phyloP scores from a whole-genome alignment of 2,113 vertebrate species.

The Andinoacara biseriatus region DNA sequence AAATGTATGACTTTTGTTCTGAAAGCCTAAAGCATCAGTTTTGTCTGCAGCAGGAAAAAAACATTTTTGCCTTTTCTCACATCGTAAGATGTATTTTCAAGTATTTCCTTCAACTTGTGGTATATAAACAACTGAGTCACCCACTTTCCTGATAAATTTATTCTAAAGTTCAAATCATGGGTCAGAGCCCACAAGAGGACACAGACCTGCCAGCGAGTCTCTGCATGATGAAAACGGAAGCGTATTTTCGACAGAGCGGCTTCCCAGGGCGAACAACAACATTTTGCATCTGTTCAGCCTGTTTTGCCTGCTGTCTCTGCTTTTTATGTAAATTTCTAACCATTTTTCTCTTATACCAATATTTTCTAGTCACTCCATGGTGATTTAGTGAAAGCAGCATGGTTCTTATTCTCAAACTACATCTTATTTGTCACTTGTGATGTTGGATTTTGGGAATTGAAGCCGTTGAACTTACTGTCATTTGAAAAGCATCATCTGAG shows the following conservation, averaged over 20 bases:
- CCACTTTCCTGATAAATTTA: constrained; percentile 13
- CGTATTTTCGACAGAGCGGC: background rate
- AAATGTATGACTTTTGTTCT: background rate
- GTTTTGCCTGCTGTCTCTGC: background rate
- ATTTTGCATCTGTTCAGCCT: background rate
- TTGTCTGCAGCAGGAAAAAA: background rate
- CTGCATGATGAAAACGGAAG: background rate
- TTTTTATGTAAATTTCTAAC: background rate
- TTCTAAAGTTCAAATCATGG: background rate
- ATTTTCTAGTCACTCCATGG: background rate
- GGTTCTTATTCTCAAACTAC: background rate
- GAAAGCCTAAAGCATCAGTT: background rate
- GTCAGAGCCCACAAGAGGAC: constrained; percentile 4
- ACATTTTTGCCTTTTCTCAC: background rate
- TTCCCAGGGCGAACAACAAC: background rate
- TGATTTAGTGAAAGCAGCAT: background rate
- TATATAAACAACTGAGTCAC: constrained; percentile 1
- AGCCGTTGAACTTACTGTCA: background rate
- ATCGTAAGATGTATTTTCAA: background rate
- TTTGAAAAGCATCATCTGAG: background rate
- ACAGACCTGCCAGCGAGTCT: background rate
- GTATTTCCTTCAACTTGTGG: background rate
- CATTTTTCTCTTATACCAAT: background rate
- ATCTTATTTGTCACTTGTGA: background rate
- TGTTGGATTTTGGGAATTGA: background rate